phyloP scores from a whole-genome alignment of 2,797 vertebrate species.

The Alfaro cultratus region DNA sequence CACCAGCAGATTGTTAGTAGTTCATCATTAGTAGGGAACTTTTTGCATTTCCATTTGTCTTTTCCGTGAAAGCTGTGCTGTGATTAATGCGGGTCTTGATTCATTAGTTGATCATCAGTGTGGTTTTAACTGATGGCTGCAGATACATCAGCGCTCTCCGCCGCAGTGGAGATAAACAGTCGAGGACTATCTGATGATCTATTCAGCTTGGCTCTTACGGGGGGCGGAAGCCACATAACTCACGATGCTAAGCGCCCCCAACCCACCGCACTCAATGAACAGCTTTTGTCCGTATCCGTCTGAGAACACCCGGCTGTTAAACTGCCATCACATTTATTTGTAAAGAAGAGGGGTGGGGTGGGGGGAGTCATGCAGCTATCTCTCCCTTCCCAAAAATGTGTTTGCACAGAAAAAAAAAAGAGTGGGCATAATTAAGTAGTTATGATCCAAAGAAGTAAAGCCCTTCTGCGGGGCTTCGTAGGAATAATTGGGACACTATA shows the following conservation, averaged over 20 bases:
- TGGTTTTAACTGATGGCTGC: slow-evolving; percentile 96
- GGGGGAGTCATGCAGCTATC: slow-evolving; percentile 25
- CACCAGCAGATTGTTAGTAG: slow-evolving; percentile 97
- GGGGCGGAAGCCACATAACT: slow-evolving; percentile 67
- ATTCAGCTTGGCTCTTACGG: slow-evolving; percentile 55
- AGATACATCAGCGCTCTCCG: slow-evolving; percentile 80
- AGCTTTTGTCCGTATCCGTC: slow-evolving; percentile 66
- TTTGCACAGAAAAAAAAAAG: slow-evolving; percentile 19
- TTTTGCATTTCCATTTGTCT: slow-evolving; percentile 97
- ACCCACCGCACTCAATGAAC: slow-evolving; percentile 72
- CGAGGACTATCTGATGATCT: slow-evolving; percentile 66
- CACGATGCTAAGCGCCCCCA: slow-evolving; percentile 61
- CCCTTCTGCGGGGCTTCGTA: slow-evolving; percentile 37
- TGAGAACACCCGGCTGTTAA: slow-evolving; percentile 76
- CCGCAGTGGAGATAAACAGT: slow-evolving; percentile 67
- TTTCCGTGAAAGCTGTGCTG: slow-evolving; percentile 84
- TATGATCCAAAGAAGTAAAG: slow-evolving; percentile 34
- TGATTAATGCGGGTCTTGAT: slow-evolving; percentile 99
- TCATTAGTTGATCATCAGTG: slow-evolving; percentile 99
- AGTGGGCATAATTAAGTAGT: slow-evolving; percentile 43
- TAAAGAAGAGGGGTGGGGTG: slow-evolving; percentile 14
- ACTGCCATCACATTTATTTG: slow-evolving; percentile 76
- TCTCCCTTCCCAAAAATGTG: slow-evolving; percentile 13
- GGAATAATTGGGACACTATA: slow-evolving; percentile 26
- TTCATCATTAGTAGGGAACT: slow-evolving; percentile 99